phyloP scores from a whole-genome alignment of 2,113 vertebrate species.

The Cacatua alba region DNA sequence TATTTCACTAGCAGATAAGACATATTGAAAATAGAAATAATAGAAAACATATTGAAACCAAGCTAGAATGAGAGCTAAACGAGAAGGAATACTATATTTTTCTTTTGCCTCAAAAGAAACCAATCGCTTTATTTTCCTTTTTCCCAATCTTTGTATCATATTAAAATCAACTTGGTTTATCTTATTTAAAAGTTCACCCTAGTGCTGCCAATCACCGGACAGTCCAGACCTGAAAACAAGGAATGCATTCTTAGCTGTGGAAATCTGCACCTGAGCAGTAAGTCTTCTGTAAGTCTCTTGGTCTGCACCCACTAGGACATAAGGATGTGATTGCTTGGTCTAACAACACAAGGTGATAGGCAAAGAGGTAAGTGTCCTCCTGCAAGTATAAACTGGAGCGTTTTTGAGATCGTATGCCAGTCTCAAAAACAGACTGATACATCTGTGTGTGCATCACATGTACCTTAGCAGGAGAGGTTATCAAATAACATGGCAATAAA shows the following conservation, averaged over 20 bases:
- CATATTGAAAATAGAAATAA: too few relatives aligned
- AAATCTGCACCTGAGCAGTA: background rate
- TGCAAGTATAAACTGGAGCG: background rate
- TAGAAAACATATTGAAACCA: slow-evolving; percentile 16
- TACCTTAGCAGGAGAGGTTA: background rate
- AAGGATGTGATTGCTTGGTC: background rate
- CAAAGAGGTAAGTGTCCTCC: background rate
- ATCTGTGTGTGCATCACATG: background rate
- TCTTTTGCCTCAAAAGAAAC: background rate
- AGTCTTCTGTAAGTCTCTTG: background rate
- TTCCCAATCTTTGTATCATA: background rate
- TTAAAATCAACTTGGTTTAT: background rate
- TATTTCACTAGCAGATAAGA: background rate
- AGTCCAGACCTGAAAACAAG: background rate
- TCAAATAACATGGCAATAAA: background rate
- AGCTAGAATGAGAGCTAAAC: background rate
- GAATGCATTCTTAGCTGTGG: background rate
- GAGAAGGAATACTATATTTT: background rate
- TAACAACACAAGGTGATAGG: background rate
- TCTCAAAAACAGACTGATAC: background rate
- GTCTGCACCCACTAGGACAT: background rate
- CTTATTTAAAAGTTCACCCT: background rate
- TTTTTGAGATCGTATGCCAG: background rate
- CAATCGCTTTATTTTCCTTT: background rate
- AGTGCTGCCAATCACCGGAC: background rate